Base-by-base conservation (phyloP, 2,113 vertebrate genomes). In the Podarcis muralis region DNA sequence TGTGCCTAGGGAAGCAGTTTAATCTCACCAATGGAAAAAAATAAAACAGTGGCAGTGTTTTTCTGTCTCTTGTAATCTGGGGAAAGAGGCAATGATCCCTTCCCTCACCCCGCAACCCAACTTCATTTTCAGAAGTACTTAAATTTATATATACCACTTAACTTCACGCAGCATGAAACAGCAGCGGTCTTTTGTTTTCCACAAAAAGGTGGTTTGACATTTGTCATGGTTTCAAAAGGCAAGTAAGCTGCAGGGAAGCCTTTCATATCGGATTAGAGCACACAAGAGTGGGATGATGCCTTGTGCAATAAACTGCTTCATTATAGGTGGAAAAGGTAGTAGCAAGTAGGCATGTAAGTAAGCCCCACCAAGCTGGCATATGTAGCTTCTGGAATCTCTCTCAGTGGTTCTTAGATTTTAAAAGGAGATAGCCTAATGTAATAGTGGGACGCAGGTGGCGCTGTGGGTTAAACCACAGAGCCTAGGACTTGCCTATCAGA, bases 131-230 rank as follows among this genome's bases (percentile, higher is more conserved):
- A 93, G 93, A 74, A 90, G 93, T 79, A 89, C 71, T 92, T 93
- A 84, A 93, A 83, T 93, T 95, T 93, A 30, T 94, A 90, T 91
- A 93, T 93, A 92, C 89, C 90, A 92, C 90, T 94, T 94, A 94
- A 92, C 85, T 76, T 53, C 92, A 83, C 90, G 93, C 85, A 90
- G 87, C 1, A 79, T 20, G 59, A 86, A 88, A 68, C 88, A 92
- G 87, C 94, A 93, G 86, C 92, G 81, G 72, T 83, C 90, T 94
- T 93, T 35, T 95, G 90, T 93, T 94, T 93, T 86, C 87, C 71
- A 83, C 88, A 94, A 93, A 94, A 18, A 9, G 37, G 25, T 85
- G 57, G 23, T 65, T 62, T 76, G 32, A 65, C 35, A 12, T 71
- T 59, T 66, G 32, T 9, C 35, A 40, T 43, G 8, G 68, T 43